These are phyloP conservation scores for Caenorhabditis doughertyi DNA, from an alignment of 2,888 invertebrate genomes.

Conservation along the genomic window DNA sequence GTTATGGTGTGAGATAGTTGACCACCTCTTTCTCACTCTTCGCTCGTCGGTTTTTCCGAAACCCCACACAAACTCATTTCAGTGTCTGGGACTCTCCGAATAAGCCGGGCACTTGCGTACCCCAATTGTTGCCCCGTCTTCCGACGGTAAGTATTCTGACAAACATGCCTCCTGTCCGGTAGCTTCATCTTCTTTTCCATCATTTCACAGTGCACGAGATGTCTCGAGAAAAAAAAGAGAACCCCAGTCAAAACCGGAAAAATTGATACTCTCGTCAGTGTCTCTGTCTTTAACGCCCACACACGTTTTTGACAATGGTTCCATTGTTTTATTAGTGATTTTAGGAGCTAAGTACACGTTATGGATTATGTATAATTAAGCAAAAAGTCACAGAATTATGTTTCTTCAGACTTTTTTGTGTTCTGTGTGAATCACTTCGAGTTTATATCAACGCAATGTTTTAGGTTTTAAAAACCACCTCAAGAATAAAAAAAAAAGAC, in stretches of 20 bases:
- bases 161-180: conserved; percentile 61
- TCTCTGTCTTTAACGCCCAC: conserved; percentile 11
- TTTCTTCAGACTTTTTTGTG: too few species aligned
- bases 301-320: conserved; percentile 36
- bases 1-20: conserved; percentile 50
- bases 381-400: too few species aligned
- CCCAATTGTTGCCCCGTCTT: conserved; percentile 52
- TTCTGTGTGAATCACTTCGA: too few species aligned
- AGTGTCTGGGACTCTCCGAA: conserved; percentile 57
- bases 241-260: conserved; percentile 59
- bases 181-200: conserved; percentile 40
- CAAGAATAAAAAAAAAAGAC: conserved; percentile 8
- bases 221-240: conserved; percentile 16
- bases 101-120: conserved; percentile 37
- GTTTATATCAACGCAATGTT: too few species aligned
- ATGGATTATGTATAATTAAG: conserved; percentile 4
- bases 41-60: conserved; percentile 40
- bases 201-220: conserved; percentile 41
- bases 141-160: conserved; percentile 63
- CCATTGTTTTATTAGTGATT: neutral
- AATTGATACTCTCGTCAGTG: conserved; percentile 16
- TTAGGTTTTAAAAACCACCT: too few species aligned
- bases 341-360: neutral
- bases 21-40: conserved; percentile 61
- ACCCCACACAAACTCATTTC: conserved; percentile 53